Base-by-base conservation (phyloP, 2,113 vertebrate genomes). In the Rhipidura dahli region DNA sequence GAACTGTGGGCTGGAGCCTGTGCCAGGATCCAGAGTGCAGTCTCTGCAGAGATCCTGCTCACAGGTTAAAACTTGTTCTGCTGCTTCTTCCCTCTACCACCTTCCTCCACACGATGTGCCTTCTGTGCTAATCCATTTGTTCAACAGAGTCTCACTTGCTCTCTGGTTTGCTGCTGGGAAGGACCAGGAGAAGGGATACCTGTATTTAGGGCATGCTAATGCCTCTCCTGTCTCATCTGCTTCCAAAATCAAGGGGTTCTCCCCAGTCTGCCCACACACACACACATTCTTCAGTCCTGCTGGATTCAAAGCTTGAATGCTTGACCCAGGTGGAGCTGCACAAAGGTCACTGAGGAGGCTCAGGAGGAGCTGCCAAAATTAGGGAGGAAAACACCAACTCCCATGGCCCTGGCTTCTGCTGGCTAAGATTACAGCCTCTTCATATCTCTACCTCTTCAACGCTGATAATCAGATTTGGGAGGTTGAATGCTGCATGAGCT, bases 1-100 rank as follows among this genome's bases (percentile, higher is more conserved):
- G 83, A 95, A 33, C 89, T 71, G 89, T 81, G 76, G 76, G 80
- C 80, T 94, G 89, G 64, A 90, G 86, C 60, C 3, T 4, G 56
- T 87, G 91, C 95, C 96, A 97, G 80, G 42, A 96, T 66, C 89
- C 76, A 59, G 64, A 78, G 83, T 11, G 65, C 31, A 92, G 44
- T 39, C 89, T 83, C 76, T 81, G 83, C 86, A 64, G 86, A 37
- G 56, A 78, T 94, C 86, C 72, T 91, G 63, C 76, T 92, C 40
- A 73, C 76, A 60, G 93, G 89, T 81, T 63, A 91, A 66, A 97
- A 78, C 65, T 92, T 82, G 51, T 35, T 90, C 89, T 92, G 39
- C 50, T 78, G 42, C 54, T 77, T 65, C 78, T 78, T 91, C 53
- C 49, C 49, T 80, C n/a, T 15, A 37, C 19, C 72, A 60, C 33